phyloP scores from a whole-genome alignment of 2,113 vertebrate genomes.

The Syngnathus typhle region DNA sequence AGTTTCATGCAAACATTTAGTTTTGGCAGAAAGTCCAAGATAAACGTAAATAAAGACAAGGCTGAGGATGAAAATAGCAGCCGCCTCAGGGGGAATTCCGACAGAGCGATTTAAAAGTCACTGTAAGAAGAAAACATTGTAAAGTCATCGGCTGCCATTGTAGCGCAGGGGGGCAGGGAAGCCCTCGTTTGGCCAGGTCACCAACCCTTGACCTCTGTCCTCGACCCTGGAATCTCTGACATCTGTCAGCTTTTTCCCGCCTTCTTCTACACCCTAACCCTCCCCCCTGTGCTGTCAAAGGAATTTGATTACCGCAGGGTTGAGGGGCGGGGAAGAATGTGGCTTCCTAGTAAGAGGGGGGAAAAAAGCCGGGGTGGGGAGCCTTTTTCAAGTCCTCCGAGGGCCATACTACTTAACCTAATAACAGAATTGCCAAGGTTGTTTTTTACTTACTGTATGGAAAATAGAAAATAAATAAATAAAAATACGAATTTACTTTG shows the following conservation, averaged over 20 bases:
- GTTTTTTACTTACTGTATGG: background rate
- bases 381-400: background rate
- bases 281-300: conserved; percentile 23
- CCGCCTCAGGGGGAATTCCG: background rate
- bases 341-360: conserved; percentile 9
- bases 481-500: no score
- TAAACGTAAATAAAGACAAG: background rate
- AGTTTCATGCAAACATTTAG: background rate
- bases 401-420: background rate
- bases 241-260: conserved; percentile 63
- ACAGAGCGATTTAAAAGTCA: conserved; percentile 28
- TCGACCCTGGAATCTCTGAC: conserved; percentile 60
- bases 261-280: conserved; percentile 13
- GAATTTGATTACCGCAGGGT: conserved; percentile 41
- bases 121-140: conserved; percentile 49
- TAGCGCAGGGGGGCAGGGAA: conserved; percentile 25
- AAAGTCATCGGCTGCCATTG: conserved; percentile 50
- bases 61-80: background rate
- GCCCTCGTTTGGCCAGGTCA: conserved; percentile 57
- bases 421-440: background rate
- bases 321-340: conserved; percentile 21
- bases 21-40: background rate
- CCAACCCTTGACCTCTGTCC: conserved; percentile 64
- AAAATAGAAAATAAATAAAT: no score
- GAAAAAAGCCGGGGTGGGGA: background rate